phyloP scores from a whole-genome alignment of 2,113 vertebrate genomes.

The Edolisoma coerulescens region DNA sequence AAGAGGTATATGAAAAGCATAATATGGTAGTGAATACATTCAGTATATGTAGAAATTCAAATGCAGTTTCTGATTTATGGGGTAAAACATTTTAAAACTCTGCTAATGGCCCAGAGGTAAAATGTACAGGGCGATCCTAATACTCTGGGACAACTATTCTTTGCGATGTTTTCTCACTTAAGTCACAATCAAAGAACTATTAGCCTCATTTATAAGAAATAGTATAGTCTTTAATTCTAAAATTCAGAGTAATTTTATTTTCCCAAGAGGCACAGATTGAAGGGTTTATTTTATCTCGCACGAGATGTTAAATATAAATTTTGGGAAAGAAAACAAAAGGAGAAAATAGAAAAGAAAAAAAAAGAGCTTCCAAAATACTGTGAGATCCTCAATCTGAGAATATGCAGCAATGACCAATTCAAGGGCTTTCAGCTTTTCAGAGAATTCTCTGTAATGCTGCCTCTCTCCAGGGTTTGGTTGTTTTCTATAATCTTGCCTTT shows the following conservation, averaged over 20 bases:
- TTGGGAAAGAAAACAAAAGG: background rate
- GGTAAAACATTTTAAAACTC: background rate
- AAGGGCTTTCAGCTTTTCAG: background rate
- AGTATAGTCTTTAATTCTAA: background rate
- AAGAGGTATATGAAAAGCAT: background rate
- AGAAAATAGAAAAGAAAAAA: background rate
- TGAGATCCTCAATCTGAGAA: background rate
- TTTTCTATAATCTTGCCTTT: background rate
- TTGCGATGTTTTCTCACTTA: background rate
- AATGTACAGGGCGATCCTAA: background rate
- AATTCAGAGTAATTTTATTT: background rate
- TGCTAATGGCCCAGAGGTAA: background rate
- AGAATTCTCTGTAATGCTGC: background rate
- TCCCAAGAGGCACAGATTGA: background rate
- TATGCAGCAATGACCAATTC: background rate
- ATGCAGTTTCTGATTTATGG: background rate
- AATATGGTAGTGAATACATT: background rate
- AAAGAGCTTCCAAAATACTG: background rate
- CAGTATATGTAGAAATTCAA: background rate
- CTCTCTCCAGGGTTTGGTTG: background rate
- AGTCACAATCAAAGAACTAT: background rate
- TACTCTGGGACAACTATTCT: background rate
- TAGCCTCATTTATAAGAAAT: background rate
- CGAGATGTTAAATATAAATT: background rate
- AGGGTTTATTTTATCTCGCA: background rate